Percentiles rank a stretch among this genome's conserved stretches.
phyloP scores from a whole-genome alignment of 2,113 vertebrate genomes.

The Dipodomys spectabilis region DNA sequence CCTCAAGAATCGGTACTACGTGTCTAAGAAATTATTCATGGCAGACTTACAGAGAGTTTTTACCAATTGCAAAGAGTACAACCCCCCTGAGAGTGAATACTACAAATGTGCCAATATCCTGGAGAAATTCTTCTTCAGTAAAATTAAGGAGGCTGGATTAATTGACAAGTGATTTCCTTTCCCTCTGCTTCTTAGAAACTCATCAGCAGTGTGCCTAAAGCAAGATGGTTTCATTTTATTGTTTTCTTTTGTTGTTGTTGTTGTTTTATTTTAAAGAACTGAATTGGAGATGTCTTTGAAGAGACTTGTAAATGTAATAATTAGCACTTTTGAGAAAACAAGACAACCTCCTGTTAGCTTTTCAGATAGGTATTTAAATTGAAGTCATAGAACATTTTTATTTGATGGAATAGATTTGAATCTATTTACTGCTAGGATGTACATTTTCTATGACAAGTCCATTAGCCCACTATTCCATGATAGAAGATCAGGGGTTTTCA shows the following conservation, averaged over 20 bases:
- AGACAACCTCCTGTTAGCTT: slow-evolving; percentile 85
- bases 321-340: slow-evolving; percentile 89
- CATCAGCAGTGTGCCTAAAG: slow-evolving; percentile 82
- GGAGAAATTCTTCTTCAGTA: slow-evolving; percentile 99
- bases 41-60: slow-evolving; percentile 99
- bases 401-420: slow-evolving; percentile 89
- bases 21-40: slow-evolving; percentile 98
- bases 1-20: slow-evolving; percentile 98
- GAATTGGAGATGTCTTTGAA: slow-evolving; percentile 74
- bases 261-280: slow-evolving; percentile 63
- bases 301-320: slow-evolving; percentile 84
- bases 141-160: slow-evolving; percentile 99
- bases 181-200: slow-evolving; percentile 69
- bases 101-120: slow-evolving; percentile 99
- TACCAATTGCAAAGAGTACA: slow-evolving; percentile 99
- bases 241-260: background rate
- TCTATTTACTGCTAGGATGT: slow-evolving; percentile 86
- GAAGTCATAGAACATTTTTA: slow-evolving; percentile 85
- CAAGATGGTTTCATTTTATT: slow-evolving; percentile 69
- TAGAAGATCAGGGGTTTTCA: slow-evolving; percentile 82
- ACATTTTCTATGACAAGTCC: slow-evolving; percentile 84
- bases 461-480: slow-evolving; percentile 78
- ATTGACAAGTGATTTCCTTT: slow-evolving; percentile 92
- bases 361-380: slow-evolving; percentile 87
- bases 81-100: slow-evolving; percentile 98